Base-by-base conservation (phyloP, 2,888 invertebrate species). In the Acronicta aceris region DNA sequence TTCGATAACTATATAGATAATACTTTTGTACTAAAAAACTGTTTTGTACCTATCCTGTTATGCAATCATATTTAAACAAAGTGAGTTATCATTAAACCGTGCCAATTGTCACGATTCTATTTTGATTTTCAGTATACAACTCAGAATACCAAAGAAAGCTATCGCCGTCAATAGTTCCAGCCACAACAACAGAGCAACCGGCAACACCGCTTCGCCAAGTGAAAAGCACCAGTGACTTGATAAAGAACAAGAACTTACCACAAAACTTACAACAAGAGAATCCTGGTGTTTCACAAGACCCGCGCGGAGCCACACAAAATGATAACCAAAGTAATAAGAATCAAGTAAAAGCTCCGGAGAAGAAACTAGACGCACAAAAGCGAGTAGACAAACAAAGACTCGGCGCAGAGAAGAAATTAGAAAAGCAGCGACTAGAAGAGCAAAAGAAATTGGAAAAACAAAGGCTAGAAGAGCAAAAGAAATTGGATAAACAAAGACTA, bases 221-320 rank as follows among this genome's bases (percentile, higher is more conserved):
- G 0, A 91, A 89, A 76, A 93, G 92, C 55, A 83, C 88, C 10
- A 81, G 78, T 40, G 84, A 92, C 61, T 74, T 92, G 48, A 65
- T 78, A 7, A 75, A 67, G 58, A 54, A 68, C 36, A 71, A 68
- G 63, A 61, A 82, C 72, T 48, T 61, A 17, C 72, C 83, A 0
- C 69, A 76, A 36, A 71, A 81, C 13, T 15, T 85, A 27, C 75
- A 76, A 54, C 83, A 86, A 62, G 90, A 88, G 46, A 81, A 83
- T 10, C 83, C 86, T 4, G 84, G 84, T 5, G 66, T 92, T 15
- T 89, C 89, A 1, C 54, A 66, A 16, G 83, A 84, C 68, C 90
- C 84, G 0, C 75, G 80, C 46, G 90, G 89, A 5, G 81, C 79
- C 0, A 77, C 76, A 25, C 59, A 62, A 57, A 21, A 52, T 4